Evolutionary conservation across 92 coral and sea anemone genomes (phyloP).

Genomic region (Palythoa heliodiscus): DNA sequence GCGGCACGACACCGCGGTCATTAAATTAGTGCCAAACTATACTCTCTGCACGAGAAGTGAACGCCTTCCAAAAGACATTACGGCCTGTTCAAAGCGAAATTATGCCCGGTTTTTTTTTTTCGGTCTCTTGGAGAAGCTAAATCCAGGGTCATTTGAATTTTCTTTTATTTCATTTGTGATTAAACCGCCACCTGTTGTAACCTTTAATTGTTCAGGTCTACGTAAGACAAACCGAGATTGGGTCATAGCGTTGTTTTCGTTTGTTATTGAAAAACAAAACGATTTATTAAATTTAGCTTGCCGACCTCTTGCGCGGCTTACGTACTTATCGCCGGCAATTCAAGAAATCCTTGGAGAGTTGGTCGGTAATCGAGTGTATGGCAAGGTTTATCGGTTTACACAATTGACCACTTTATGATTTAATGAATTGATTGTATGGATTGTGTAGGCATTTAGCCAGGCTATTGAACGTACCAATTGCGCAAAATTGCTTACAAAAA

Average conservation of each 20-base stretch:
- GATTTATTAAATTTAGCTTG: slow-evolving; percentile 44
- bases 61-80: slow-evolving; percentile 44
- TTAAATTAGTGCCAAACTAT: slow-evolving; percentile 30
- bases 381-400: slow-evolving; percentile 50
- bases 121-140: slow-evolving; percentile 32
- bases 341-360: slow-evolving; percentile 41
- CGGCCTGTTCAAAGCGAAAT: slow-evolving; percentile 39
- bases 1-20: slow-evolving; percentile 45
- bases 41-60: slow-evolving; percentile 40
- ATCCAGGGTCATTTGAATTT: slow-evolving; percentile 35
- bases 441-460: slow-evolving; percentile 55
- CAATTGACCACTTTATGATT: slow-evolving; percentile 57
- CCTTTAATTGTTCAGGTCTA: slow-evolving; percentile 27
- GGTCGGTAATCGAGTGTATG: slow-evolving; percentile 35
- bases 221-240: slow-evolving; percentile 41
- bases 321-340: slow-evolving; percentile 41
- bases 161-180: slow-evolving; percentile 23
- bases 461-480: slow-evolving; percentile 46
- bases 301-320: slow-evolving; percentile 48
- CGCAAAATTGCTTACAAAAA: slow-evolving; percentile 43
- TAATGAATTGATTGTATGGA: slow-evolving; percentile 67
- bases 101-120: background rate
- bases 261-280: slow-evolving; percentile 42
- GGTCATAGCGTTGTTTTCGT: slow-evolving; percentile 47
- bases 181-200: slow-evolving; percentile 53